Evolutionary conservation across 2,888 invertebrate genomes (phyloP), one percentile per base, ranked within the genome.

Genomic region (Bedellia somnulentella): DNA sequence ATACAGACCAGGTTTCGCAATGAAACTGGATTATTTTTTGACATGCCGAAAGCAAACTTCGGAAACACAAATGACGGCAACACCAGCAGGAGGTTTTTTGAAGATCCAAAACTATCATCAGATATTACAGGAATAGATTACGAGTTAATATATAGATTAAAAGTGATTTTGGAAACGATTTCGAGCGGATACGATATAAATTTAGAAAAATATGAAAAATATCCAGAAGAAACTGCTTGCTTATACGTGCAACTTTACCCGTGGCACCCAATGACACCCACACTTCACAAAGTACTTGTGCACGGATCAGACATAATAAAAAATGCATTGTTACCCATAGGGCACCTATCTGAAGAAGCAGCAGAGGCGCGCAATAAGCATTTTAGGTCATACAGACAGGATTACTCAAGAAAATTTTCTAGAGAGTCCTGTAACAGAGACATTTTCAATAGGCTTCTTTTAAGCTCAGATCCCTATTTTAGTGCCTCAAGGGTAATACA

Each of bases 1-100:
- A 24, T 33, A 35, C 37, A 23, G 36, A 34, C 32, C 15, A 14
- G 13, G 12, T 32, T n/a, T n/a, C n/a, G n/a, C n/a, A n/a, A n/a
- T n/a, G n/a, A n/a, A n/a, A n/a, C n/a, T n/a, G n/a, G n/a, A 30
- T 29, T 57, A 3, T 15, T 54, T 14, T 42, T 57, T 3, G 52
- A 57, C 38, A 34, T 46, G 32, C 47, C 49, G 4, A 51, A 52
- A 33, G 29, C 39, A 11, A 41, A 44, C n/a, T 46, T 45, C 28
- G 47, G n/a, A n/a, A n/a, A n/a, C n/a, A n/a, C n/a, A n/a, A n/a
- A n/a, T n/a, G n/a, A n/a, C n/a, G n/a, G n/a, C n/a, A n/a, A n/a
- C n/a, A n/a, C n/a, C n/a, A n/a, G n/a, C n/a, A n/a, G n/a, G n/a
- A n/a, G n/a, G n/a, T 56, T 52, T 43, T 54, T 51, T 40, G 38